Evolutionary conservation across 1,140 invertebrate species (phyloP), one percentile per base, ranked within the genome.

Genomic region (Dolichoris vasculosae): DNA sequence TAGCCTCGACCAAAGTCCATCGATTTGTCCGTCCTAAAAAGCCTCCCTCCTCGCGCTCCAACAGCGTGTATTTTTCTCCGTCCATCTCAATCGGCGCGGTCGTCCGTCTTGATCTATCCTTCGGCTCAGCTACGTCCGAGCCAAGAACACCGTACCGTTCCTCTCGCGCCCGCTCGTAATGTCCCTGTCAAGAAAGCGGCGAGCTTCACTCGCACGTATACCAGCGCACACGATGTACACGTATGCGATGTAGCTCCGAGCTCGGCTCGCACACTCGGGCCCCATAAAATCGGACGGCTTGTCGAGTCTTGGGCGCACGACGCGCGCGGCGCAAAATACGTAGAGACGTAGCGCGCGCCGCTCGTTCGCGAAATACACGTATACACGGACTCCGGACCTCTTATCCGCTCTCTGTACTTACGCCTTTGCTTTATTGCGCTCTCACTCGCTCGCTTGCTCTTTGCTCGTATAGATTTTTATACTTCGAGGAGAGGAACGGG

Each of bases 101-200:
- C 64, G 69, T 82, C 35, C 69, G 40, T 78, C 82, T 84, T 64
- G 75, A 55, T 64, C 73, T 76, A 63, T 77, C 82, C 55, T 38
- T 20, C 2, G 23, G 23, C 23, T 13, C 9, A 2, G 13, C 55
- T 2, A 17, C 48, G 15, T 8, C 15, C 8, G 48, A 8, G 15
- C 11, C 48, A 51, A n/a, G n/a, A n/a, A 17, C 48, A 9, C 48
- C 48, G 20, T 51, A 51, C 48, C 15, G 59, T 78, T n/a, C 11
- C 38, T 20, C 55, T 84, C 82, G 82, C 83, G 67, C 38, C 73
- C 69, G 83, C 84, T 89, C 88, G 89, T 90, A 92, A 93, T 90
- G 91, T 92, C 91, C 88, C 90, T 90, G 91, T 91, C 90, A 90
- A 89, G 91, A 92, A 89, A 91, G 90, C 90, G 90, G 89, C 89